Conservation (phyloP, 2,797 vertebrate species). For the Amblyopsis hoosieri region DNA sequence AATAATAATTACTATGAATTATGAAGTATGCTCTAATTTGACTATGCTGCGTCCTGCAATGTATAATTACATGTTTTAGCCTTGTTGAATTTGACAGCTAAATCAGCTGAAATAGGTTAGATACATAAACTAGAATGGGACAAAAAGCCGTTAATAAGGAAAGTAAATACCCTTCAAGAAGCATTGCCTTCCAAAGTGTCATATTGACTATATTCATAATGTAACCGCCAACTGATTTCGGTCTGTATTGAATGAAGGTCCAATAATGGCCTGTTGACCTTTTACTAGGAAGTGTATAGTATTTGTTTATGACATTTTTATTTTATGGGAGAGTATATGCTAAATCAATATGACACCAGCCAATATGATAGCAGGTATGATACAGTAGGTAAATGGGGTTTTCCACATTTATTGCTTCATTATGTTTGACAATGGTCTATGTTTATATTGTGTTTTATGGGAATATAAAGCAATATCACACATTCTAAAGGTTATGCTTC, state of each 20-base stretch:
- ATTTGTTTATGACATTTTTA: constrained; percentile 52
- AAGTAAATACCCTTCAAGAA: constrained; percentile 55
- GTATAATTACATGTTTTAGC: constrained; percentile 50
- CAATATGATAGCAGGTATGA: constrained; percentile 33
- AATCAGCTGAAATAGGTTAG: constrained; percentile 69
- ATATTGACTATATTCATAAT: constrained; percentile 75
- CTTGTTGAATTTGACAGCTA: constrained; percentile 62
- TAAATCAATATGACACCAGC: constrained; percentile 61
- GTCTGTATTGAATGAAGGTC: constrained; percentile 56
- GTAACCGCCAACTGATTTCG: constrained; percentile 59
- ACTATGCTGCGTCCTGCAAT: constrained; percentile 27
- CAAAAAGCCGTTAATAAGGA: constrained; percentile 67
- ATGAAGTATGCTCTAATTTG: background rate
- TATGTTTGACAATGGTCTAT: constrained; percentile 53
- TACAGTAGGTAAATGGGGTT: constrained; percentile 46
- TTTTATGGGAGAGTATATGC: constrained; percentile 55
- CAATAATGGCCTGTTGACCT: constrained; percentile 72
- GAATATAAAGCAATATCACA: constrained; percentile 59
- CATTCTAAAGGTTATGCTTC: constrained; percentile 62
- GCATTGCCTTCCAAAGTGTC: constrained; percentile 72
- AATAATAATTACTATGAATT: too few relatives aligned
- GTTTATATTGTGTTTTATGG: constrained; percentile 40
- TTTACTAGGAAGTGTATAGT: constrained; percentile 53
- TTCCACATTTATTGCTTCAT: constrained; percentile 63
- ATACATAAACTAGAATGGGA: constrained; percentile 54